phyloP scores from a whole-genome alignment of 2,888 invertebrate species.

The Entomobrya multifasciata region DNA sequence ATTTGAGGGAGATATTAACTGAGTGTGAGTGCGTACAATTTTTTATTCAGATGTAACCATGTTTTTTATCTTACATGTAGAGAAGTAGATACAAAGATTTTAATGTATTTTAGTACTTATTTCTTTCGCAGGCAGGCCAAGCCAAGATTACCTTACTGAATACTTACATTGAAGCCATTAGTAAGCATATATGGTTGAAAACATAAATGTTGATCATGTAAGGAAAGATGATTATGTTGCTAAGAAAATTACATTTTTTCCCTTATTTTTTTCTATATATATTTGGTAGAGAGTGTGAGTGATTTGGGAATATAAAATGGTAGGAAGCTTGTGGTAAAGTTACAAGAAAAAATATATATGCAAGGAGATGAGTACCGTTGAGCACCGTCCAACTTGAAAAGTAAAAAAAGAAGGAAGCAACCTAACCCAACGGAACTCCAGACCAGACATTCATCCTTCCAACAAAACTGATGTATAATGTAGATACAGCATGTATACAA shows the following conservation, averaged over 20 bases:
- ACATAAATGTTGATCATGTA: neutral
- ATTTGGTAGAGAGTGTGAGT: neutral
- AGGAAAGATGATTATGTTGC: neutral
- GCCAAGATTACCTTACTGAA: constrained; percentile 7
- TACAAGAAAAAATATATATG: neutral
- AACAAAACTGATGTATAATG: no score
- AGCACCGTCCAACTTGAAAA: no score
- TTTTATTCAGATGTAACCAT: neutral
- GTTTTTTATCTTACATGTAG: no score
- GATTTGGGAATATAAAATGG: neutral
- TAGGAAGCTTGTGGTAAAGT: constrained; percentile 7
- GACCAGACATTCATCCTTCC: no score
- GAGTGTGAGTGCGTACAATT: neutral
- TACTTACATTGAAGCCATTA: constrained; percentile 32
- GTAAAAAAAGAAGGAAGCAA: no score
- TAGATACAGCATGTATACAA: neutral
- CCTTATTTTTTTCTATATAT: neutral
- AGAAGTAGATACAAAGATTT: no score
- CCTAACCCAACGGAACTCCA: no score
- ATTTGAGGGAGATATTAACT: neutral
- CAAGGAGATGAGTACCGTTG: no score
- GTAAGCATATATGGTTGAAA: constrained; percentile 44
- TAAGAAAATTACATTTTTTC: neutral
- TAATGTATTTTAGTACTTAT: neutral
- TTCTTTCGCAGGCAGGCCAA: no score